Evolutionary conservation across 2,888 invertebrate genomes (phyloP).

Genomic region (Desoria tigrina): DNA sequence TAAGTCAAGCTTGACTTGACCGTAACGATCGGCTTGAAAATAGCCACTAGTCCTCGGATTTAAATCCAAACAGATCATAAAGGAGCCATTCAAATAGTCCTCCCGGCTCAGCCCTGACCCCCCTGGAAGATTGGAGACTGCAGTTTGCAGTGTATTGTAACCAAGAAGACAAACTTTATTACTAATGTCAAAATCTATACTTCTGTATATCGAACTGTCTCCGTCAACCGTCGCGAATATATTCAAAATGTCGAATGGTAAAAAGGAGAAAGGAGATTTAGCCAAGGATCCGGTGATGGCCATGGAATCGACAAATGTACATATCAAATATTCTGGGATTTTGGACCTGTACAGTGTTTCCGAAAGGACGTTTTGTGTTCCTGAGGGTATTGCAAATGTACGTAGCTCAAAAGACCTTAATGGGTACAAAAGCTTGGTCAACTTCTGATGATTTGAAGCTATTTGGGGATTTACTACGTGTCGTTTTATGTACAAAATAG

Average conservation of each 20-base stretch:
- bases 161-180: neutral
- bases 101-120: neutral
- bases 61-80: no score
- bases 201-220: neutral
- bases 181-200: neutral
- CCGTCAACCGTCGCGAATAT: neutral
- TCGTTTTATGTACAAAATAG: neutral
- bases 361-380: neutral
- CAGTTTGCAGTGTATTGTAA: neutral
- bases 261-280: no score
- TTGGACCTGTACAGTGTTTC: neutral
- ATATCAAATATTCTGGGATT: no score
- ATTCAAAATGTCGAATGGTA: no score
- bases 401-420: neutral
- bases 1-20: no score
- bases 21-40: no score
- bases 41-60: no score
- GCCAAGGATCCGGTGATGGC: no score
- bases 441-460: neutral
- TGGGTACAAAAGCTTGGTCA: neutral
- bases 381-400: neutral
- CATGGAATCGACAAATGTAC: no score
- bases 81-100: neutral
- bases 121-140: neutral
- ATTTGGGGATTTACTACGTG: neutral